Conservation (phyloP, 2,888 invertebrate species). For the Drosophila lacicola region DNA sequence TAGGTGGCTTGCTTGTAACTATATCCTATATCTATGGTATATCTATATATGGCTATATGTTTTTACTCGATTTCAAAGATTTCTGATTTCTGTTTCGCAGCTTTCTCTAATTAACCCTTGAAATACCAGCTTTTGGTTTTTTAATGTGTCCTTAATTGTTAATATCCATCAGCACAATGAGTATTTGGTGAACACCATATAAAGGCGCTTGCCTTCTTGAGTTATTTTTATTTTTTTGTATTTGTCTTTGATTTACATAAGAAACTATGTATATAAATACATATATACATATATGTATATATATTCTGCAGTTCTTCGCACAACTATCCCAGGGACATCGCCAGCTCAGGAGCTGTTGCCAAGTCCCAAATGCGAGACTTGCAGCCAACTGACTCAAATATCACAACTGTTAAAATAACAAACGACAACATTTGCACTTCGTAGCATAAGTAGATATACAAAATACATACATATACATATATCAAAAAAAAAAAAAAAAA, state of each 20-base stretch:
- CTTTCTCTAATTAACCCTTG: no score
- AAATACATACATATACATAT: conserved; percentile 15
- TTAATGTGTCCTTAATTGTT: not conserved
- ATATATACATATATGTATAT: conserved; percentile 9
- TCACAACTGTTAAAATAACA: conserved; percentile 73
- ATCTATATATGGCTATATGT: no score
- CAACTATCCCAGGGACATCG: conserved; percentile 29
- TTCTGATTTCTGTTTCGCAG: no score
- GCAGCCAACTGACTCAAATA: conserved; percentile 59
- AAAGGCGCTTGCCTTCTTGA: not conserved
- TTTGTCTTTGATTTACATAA: conserved; percentile 13
- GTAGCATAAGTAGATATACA: conserved; percentile 32
- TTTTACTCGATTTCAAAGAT: no score
- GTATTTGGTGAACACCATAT: no score
- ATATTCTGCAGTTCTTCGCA: conserved; percentile 31
- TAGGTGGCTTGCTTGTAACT: no score
- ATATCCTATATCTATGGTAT: no score
- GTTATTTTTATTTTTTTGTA: conserved; percentile 6
- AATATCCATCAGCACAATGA: not conserved
- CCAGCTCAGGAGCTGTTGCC: conserved; percentile 24
- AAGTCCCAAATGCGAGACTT: conserved; percentile 17
- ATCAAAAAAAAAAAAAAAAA: conserved; percentile 8
- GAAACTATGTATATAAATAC: conserved; percentile 10
- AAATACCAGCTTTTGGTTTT: no score
- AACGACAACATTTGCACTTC: conserved; percentile 62